Evolutionary conservation across 2,797 vertebrate genomes (phyloP).

Genomic region (Chelon auratus): DNA sequence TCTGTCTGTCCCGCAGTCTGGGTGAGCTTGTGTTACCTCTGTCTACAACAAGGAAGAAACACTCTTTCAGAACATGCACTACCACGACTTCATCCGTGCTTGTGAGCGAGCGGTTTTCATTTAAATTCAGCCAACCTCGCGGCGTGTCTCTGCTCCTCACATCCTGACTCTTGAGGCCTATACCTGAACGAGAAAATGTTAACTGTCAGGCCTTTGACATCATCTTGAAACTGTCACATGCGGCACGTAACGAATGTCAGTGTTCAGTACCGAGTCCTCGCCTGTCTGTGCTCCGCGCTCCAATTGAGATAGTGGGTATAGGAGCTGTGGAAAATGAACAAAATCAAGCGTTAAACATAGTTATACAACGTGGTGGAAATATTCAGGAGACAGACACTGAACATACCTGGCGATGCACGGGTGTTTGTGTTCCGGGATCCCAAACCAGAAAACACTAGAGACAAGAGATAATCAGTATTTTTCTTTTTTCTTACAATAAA

Average conservation of each 20-base stretch:
- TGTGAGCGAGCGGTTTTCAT: too few species aligned
- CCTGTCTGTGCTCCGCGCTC: conserved; percentile 66
- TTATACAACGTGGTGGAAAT: background rate
- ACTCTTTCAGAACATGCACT: background rate
- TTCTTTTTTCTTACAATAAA: background rate
- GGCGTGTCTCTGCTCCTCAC: conserved; percentile 77
- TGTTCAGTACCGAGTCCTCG: conserved; percentile 54
- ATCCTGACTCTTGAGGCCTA: conserved; percentile 56
- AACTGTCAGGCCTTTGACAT: background rate
- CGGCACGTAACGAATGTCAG: background rate
- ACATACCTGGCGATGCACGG: conserved; percentile 64
- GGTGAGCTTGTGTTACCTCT: conserved; percentile 63
- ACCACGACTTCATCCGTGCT: background rate
- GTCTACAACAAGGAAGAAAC: conserved; percentile 41
- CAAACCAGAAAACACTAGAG: conserved; percentile 82
- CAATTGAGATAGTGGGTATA: conserved; percentile 57
- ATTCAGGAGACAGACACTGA: background rate
- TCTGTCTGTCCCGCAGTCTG: conserved; percentile 57
- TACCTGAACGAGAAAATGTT: conserved; percentile 35
- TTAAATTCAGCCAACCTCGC: conserved; percentile 49
- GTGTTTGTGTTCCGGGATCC: conserved; percentile 68
- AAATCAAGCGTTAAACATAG: background rate
- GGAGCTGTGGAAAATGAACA: conserved; percentile 55
- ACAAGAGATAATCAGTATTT: background rate
- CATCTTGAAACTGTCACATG: background rate